These are phyloP conservation scores for Philypnodon macrostomus DNA, from an alignment of 2,797 vertebrate genomes.

Conservation along the genomic window DNA sequence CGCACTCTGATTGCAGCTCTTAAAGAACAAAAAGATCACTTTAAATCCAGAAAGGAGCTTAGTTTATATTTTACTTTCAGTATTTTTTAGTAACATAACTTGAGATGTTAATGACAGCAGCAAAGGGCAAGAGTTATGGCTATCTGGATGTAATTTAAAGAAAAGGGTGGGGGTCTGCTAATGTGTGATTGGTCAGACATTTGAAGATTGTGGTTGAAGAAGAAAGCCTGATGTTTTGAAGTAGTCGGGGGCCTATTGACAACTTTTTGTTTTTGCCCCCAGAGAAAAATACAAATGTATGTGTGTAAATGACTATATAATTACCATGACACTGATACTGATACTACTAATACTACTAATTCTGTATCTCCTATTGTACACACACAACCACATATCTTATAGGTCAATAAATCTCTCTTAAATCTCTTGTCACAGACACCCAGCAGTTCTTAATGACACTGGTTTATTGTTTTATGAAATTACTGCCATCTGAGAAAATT, in stretches of 20 bases:
- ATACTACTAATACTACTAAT: neutral
- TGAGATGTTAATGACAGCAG: no score
- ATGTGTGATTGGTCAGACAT: no score
- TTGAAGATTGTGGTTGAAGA: no score
- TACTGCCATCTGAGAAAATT: slow-evolving; percentile 46
- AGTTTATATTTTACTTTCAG: neutral
- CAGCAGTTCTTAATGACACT: slow-evolving; percentile 44
- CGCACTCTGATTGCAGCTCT: slow-evolving; percentile 21
- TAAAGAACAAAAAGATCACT: slow-evolving; percentile 43
- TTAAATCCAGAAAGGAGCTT: slow-evolving; percentile 34
- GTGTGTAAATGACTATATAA: no score
- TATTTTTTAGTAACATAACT: no score
- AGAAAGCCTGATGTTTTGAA: no score
- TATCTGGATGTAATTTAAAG: no score
- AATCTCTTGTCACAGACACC: slow-evolving; percentile 30
- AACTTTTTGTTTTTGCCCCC: no score
- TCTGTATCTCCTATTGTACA: slow-evolving; percentile 2
- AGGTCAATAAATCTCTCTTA: slow-evolving; percentile 31
- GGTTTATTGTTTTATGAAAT: slow-evolving; percentile 51
- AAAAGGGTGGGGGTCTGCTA: no score
- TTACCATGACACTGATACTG: neutral
- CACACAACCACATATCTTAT: slow-evolving; percentile 2
- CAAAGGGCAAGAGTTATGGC: no score
- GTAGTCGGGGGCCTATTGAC: no score
- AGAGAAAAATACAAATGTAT: no score